Evolutionary conservation across 2,888 invertebrate genomes (phyloP).

Genomic region (Spodoptera littoralis): DNA sequence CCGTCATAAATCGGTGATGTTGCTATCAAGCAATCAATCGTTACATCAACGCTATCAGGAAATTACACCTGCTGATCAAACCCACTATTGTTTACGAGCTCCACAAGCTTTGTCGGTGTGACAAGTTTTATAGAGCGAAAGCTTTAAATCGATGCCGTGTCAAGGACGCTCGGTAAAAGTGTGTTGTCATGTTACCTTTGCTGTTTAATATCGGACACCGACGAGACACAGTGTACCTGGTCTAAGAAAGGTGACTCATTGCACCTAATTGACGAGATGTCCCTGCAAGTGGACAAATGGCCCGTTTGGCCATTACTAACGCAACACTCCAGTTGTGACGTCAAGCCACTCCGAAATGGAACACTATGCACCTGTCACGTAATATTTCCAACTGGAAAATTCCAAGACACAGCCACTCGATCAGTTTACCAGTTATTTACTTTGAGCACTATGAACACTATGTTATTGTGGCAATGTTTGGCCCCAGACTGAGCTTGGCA

Average conservation of each 20-base stretch:
- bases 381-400: slow-evolving; percentile 57
- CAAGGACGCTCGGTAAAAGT: slow-evolving; percentile 38
- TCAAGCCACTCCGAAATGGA: slow-evolving; percentile 20
- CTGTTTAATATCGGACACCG: slow-evolving; percentile 30
- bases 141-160: slow-evolving; percentile 16
- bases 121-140: slow-evolving; percentile 5
- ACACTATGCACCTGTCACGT: slow-evolving; percentile 54
- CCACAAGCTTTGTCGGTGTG: neutral
- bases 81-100: neutral
- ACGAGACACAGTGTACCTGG: slow-evolving; percentile 10
- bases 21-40: slow-evolving; percentile 8
- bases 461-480: slow-evolving; percentile 74
- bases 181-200: slow-evolving; percentile 28
- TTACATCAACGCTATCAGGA: slow-evolving; percentile 10
- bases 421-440: slow-evolving; percentile 47
- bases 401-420: slow-evolving; percentile 58
- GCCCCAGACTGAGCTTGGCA: slow-evolving; percentile 79
- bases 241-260: slow-evolving; percentile 3
- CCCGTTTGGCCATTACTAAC: slow-evolving; percentile 6
- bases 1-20: neutral
- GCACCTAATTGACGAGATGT: slow-evolving; percentile 21
- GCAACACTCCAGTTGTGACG: slow-evolving; percentile 25
- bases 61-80: slow-evolving; percentile 9
- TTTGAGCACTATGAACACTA: slow-evolving; percentile 51
- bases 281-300: slow-evolving; percentile 1